These are phyloP conservation scores for Eptesicus fuscus DNA, from an alignment of 2,113 vertebrate species.

Conservation along the genomic window DNA sequence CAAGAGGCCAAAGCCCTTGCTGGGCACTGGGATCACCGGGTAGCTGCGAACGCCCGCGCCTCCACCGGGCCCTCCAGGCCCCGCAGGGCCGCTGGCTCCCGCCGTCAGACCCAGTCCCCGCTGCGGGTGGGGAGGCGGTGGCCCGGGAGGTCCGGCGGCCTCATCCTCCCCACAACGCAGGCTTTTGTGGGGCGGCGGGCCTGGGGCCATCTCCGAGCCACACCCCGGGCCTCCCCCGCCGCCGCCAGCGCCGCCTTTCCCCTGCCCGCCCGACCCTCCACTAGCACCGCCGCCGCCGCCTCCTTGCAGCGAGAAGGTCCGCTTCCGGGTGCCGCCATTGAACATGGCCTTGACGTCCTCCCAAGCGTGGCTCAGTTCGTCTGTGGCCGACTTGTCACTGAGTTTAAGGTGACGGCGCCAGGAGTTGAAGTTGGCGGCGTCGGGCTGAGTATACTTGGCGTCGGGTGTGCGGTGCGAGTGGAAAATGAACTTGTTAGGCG, in stretches of 20 bases:
- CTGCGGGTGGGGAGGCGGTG: slow-evolving; percentile 83
- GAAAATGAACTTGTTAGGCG: slow-evolving; percentile 95
- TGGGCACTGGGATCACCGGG: slow-evolving; percentile 96
- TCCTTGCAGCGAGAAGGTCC: slow-evolving; percentile 89
- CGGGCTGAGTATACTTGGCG: slow-evolving; percentile 93
- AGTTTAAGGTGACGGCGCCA: slow-evolving; percentile 95
- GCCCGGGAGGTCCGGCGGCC: slow-evolving; percentile 74
- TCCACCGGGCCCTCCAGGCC: slow-evolving; percentile 72
- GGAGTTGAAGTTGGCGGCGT: slow-evolving; percentile 94
- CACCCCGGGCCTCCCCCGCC: slow-evolving; percentile 56
- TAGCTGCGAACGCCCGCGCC: slow-evolving; percentile 87
- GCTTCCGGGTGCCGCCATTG: slow-evolving; percentile 94
- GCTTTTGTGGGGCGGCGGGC: slow-evolving; percentile 76
- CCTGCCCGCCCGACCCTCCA: slow-evolving; percentile 52
- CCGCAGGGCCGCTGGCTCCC: slow-evolving; percentile 58
- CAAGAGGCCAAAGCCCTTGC: slow-evolving; percentile 92
- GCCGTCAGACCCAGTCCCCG: slow-evolving; percentile 82
- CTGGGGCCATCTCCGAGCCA: slow-evolving; percentile 73
- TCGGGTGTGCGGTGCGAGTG: slow-evolving; percentile 93
- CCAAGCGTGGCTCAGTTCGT: slow-evolving; percentile 94
- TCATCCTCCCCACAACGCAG: slow-evolving; percentile 78
- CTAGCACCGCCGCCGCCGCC: slow-evolving; percentile 66
- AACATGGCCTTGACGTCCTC: slow-evolving; percentile 99
- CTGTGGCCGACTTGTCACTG: slow-evolving; percentile 87
- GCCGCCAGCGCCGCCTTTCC: slow-evolving; percentile 60